A percentile compares a stretch with the other conserved stretches of the same genome.
Conservation (phyloP, 1,140 invertebrate species). For the Diplogasteroides magnus region DNA sequence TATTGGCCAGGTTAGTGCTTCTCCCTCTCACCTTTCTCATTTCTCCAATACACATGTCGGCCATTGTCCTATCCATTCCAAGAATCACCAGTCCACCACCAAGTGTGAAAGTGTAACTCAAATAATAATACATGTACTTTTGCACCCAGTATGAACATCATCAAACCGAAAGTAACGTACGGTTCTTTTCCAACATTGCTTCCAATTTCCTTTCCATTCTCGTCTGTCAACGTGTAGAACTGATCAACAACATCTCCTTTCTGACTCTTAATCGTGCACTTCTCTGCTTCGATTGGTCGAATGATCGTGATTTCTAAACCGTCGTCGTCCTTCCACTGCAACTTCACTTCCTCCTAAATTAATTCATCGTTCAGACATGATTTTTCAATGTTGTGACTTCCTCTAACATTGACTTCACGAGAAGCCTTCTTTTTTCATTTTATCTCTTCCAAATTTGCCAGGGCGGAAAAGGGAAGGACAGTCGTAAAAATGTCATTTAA, state of each 20-base stretch:
- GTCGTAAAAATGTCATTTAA: too few relatives aligned
- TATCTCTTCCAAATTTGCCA: too few relatives aligned
- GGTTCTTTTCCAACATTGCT: slow-evolving; percentile 54
- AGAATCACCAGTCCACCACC: slow-evolving; percentile 47
- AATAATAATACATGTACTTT: background rate
- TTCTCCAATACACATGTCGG: slow-evolving; percentile 54
- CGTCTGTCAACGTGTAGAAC: slow-evolving; percentile 49
- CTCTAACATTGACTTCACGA: too few relatives aligned
- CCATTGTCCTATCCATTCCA: slow-evolving; percentile 51
- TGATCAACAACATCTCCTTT: slow-evolving; percentile 52
- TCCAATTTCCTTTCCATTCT: slow-evolving; percentile 54
- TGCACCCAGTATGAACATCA: background rate
- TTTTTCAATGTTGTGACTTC: too few relatives aligned
- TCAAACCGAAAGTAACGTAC: too few relatives aligned
- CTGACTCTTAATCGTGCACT: slow-evolving; percentile 51
- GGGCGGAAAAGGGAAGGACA: too few relatives aligned
- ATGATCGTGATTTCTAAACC: slow-evolving; percentile 54
- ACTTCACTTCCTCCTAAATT: slow-evolving; percentile 22
- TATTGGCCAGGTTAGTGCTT: too few relatives aligned
- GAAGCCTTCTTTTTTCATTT: too few relatives aligned
- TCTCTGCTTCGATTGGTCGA: slow-evolving; percentile 45
- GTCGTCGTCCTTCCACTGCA: slow-evolving; percentile 44
- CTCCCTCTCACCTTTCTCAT: slow-evolving; percentile 54
- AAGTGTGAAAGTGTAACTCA: slow-evolving; percentile 52
- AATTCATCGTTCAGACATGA: too few relatives aligned